Percentiles rank a stretch among this genome's conserved stretches.
Evolutionary conservation across 2,888 invertebrate genomes (phyloP).

Genomic region (Melipona beecheii): DNA sequence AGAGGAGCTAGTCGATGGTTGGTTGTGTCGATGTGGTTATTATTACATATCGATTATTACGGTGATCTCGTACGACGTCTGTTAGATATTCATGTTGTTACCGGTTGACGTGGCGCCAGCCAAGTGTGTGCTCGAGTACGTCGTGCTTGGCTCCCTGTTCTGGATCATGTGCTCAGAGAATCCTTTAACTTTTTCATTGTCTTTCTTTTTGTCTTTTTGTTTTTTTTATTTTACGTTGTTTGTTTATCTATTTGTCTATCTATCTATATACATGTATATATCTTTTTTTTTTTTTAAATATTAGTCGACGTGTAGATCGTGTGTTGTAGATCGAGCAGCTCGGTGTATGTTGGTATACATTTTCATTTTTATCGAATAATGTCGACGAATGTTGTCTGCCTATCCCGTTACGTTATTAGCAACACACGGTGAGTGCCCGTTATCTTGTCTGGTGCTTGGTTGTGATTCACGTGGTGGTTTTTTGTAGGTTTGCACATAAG

Average conservation of each 20-base stretch:
- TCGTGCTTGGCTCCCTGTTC: constrained; percentile 22
- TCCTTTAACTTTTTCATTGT: constrained; percentile 17
- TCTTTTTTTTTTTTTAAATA: neutral
- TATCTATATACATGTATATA: neutral
- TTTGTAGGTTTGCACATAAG: constrained; percentile 12
- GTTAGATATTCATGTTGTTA: constrained; percentile 32
- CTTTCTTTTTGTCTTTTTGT: neutral
- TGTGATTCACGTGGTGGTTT: constrained; percentile 48
- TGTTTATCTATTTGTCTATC: neutral
- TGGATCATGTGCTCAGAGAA: constrained; percentile 14
- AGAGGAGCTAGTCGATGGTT: constrained; percentile 21
- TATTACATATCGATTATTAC: constrained; percentile 20
- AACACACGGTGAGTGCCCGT: constrained; percentile 16
- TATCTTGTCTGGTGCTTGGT: constrained; percentile 43
- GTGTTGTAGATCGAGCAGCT: constrained; percentile 31
- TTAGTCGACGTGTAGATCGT: constrained; percentile 31
- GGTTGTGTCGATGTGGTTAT: constrained; percentile 54
- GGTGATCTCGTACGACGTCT: constrained; percentile 33
- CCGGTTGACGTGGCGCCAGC: constrained; percentile 23
- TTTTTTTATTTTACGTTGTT: neutral
- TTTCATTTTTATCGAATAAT: constrained; percentile 14
- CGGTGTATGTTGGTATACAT: constrained; percentile 38
- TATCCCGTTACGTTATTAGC: constrained; percentile 24
- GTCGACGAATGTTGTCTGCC: constrained; percentile 45
- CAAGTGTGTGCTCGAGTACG: constrained; percentile 31